Evolutionary conservation across 2,888 invertebrate genomes (phyloP).

Genomic region (Belgica antarctica): DNA sequence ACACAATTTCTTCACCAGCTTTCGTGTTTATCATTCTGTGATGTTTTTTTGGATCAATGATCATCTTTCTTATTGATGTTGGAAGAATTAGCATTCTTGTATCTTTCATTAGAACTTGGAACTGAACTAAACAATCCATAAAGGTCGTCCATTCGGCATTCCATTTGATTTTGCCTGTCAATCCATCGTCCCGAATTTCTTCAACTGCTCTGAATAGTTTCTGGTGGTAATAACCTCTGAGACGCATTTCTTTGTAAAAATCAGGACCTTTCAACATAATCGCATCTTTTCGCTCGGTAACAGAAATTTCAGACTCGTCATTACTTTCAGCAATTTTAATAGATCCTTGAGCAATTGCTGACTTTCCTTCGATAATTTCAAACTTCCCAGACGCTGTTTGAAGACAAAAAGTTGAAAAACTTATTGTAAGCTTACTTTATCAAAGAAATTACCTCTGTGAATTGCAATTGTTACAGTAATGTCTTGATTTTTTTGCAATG

Average conservation of each 20-base stretch:
- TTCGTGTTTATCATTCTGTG: slow-evolving; percentile 45
- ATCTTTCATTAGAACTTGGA: slow-evolving; percentile 57
- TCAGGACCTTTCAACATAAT: slow-evolving; percentile 48
- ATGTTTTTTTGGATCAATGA: slow-evolving; percentile 57
- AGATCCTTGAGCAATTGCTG: slow-evolving; percentile 53
- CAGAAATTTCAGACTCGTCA: slow-evolving; percentile 44
- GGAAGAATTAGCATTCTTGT: slow-evolving; percentile 59
- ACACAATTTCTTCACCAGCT: background rate
- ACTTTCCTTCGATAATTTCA: slow-evolving; percentile 52
- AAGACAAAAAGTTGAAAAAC: no score
- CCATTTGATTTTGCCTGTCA: slow-evolving; percentile 56
- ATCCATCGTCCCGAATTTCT: slow-evolving; percentile 54
- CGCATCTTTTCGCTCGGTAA: background rate
- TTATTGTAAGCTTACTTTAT: background rate
- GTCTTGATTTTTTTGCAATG: slow-evolving; percentile 56
- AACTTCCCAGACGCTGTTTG: slow-evolving; percentile 50
- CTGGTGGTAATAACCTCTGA: slow-evolving; percentile 59
- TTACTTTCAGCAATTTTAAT: slow-evolving; percentile 48
- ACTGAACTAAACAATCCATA: slow-evolving; percentile 67
- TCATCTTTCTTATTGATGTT: slow-evolving; percentile 58
- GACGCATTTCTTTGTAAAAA: slow-evolving; percentile 56
- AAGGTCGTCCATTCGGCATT: slow-evolving; percentile 66
- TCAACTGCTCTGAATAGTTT: slow-evolving; percentile 57
- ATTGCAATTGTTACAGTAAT: slow-evolving; percentile 50
- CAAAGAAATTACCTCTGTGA: slow-evolving; percentile 47